Percentiles rank a stretch among this genome's conserved stretches.
These are phyloP conservation scores for Drosophila leonis DNA, from an alignment of 2,888 invertebrate species.

Conservation along the genomic window DNA sequence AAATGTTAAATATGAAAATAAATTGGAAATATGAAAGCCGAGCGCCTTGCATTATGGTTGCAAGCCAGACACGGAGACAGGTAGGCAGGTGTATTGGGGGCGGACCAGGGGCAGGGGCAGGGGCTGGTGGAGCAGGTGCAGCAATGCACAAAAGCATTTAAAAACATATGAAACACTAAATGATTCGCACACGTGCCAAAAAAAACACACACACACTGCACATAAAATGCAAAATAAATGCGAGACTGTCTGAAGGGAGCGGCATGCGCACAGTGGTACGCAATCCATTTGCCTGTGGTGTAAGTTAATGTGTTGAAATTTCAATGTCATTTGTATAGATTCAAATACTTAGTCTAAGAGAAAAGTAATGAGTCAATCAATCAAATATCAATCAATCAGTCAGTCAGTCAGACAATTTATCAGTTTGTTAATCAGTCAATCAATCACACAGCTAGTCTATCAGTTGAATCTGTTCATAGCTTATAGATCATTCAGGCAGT, in stretches of 20 bases:
- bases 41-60: neutral
- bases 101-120: neutral
- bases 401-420: too few species aligned
- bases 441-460: too few species aligned
- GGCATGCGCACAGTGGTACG: constrained; percentile 26
- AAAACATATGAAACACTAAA: constrained; percentile 54
- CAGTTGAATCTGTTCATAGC: too few species aligned
- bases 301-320: neutral
- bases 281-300: neutral
- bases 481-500: too few species aligned
- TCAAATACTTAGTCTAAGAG: too few species aligned
- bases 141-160: constrained; percentile 44
- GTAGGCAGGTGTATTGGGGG: neutral
- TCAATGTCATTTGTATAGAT: too few species aligned
- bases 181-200: constrained; percentile 52
- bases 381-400: too few species aligned
- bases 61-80: neutral
- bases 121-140: constrained; percentile 32
- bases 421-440: too few species aligned
- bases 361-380: too few species aligned
- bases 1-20: constrained; percentile 6
- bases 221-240: constrained; percentile 10
- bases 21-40: constrained; percentile 10
- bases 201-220: constrained; percentile 6
- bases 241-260: neutral